Base-by-base conservation (phyloP, 2,888 invertebrate genomes). In the Melipona bicolor region DNA sequence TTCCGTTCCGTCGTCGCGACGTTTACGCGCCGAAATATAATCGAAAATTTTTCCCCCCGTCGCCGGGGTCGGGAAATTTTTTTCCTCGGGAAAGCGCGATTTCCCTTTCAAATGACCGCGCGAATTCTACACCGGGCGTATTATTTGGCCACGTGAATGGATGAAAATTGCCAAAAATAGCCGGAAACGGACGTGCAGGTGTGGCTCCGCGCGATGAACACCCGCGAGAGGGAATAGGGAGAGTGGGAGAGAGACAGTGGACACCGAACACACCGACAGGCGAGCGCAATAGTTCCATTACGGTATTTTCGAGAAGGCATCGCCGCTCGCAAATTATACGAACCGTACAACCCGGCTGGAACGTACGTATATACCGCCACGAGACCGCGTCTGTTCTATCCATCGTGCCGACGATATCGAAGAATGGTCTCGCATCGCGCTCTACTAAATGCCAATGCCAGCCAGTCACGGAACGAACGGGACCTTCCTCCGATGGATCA, bases 91-190 rank as follows among this genome's bases (percentile, higher is more conserved):
- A 73, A 87, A 81, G 76, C 79, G 79, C 81, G 83, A 89, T 89
- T 88, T 85, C 88, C 88, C 89, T 89, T 87, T 88, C 84, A 88
- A 89, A 89, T 85, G 79, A 75, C 50, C 65, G 83, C 64, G 81
- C 56, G 52, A 65, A 77, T 49, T 65, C 73, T 75, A 73, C 43
- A 61, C 32, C 15, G 70, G 19, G 49, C 74, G 86, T 87, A 89
- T 89, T 89, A 89, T 87, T 90, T 82, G 76, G 76, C 65, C 72
- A 82, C 74, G 78, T 90, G 89, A 90, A 91, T 89, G 84, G 90
- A 81, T 84, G 86, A 89, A 91, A 92, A 92, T 92, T 92, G 91
- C 88, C 90, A 92, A 92, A 92, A 92, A 92, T 91, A 90, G 86
- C 90, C 90, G 91, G 91, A 91, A 91, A 88, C 90, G 87, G 85